Base-by-base conservation (phyloP, 2,888 invertebrate species). In the Synergus japonicus region DNA sequence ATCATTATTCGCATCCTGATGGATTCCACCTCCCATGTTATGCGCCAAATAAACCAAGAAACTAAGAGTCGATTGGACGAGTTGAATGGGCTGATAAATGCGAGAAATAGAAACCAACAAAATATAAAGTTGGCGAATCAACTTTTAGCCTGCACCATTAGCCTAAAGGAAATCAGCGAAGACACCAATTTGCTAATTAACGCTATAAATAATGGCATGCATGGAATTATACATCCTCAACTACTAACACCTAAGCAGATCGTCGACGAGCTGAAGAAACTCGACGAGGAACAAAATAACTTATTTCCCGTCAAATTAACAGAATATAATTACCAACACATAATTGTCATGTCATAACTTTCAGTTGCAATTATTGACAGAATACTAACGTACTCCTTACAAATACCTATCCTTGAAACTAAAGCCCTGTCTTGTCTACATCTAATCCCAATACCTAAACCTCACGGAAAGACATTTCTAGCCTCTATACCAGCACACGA, bases 251-350 rank as follows among this genome's bases (percentile, higher is more conserved):
- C 41, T 37, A 41, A 65, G 13, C 4, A 13, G 15, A 10, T 65
- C 1, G 41, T 65, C 37, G 4, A 13, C 4, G 65, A 65, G 15
- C 7, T 65, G 13, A 65, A 65, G 15, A 65, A 37, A 5, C 3
- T 65, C 7, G 44, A 44, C 7, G 44, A n/a, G n/a, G n/a, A n/a
- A n/a, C n/a, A 64, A 15, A 64, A 64, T 37, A 64, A 10, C 0
- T 29, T 29, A 29, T 64, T 29, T 8, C 64, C 64, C 18, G 37
- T 64, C 4, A 4, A 37, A 64, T 13, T 64, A 15, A 64, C 22
- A 9, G 64, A 64, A 18, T 64, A 64, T 37, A 64, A 64, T 29
- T 64, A 64, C 12, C 64, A 64, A 64, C 22, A 64, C 29, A 64
- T 64, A 4, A 64, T 64, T 4, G 64, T 29, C 7, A 64, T 64